Evolutionary conservation across 2,888 invertebrate species (phyloP), one percentile per base, ranked within the genome.

Genomic region (Danaus chrysippus): DNA sequence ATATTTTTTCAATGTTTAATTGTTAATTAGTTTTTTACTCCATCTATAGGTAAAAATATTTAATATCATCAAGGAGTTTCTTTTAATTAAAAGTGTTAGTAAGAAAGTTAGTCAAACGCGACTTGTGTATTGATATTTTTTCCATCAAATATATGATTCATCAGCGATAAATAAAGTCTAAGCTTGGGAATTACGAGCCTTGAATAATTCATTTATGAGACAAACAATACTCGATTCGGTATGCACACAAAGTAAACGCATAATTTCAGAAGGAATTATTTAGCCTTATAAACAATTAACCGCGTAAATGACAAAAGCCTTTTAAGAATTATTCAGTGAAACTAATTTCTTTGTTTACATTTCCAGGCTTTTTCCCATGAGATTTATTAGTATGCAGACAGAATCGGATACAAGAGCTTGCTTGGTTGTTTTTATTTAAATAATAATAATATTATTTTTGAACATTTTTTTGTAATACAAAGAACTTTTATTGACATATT

Each of bases 141-240:
- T 66, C 62, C 64, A 54, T 60, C 54, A 61, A 64, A 66, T 64
- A 62, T 61, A 68, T 78, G 75, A 78, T 76, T 79, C 77, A 77
- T 76, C 71, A 69, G 63, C 70, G 73, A 75, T 73, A 73, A 67
- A 73, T 72, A 72, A 73, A 72, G 74, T 75, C 73, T 78, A 78
- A 77, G 82, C 77, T 74, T 70, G 68, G 74, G 70, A 78, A 75
- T 76, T 76, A 82, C 77, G 76, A 74, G 75, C 73, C 68, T 71
- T 82, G 81, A 78, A 83, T 83, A 76, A 82, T 82, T 82, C 80
- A 84, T 79, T 75, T 73, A 73, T 70, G 73, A 70, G 69, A 71
- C 64, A 70, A 71, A 81, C 82, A 83, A 81, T 81, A 76, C 77
- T 70, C 70, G 71, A 67, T 78, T 76, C 71, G 72, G 68, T 71